phyloP scores from a whole-genome alignment of 2,888 invertebrate species.

The Maniola hyperantus region DNA sequence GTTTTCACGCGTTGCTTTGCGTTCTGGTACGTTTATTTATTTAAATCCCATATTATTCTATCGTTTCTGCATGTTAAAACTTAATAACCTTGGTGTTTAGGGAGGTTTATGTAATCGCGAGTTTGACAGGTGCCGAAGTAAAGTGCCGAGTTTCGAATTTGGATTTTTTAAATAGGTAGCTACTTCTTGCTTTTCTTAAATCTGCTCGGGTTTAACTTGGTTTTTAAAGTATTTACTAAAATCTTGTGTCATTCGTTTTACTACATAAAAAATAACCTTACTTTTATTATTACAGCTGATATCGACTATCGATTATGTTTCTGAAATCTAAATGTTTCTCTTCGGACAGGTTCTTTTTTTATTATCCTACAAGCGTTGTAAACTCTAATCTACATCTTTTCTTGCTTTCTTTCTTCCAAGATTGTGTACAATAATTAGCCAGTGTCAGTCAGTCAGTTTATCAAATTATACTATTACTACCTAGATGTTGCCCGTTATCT shows the following conservation, averaged over 20 bases:
- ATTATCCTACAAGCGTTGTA: too few relatives aligned
- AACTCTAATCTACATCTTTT: too few relatives aligned
- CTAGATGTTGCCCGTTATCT: too few relatives aligned
- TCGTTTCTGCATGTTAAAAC: conserved; percentile 39
- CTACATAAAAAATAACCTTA: conserved; percentile 29
- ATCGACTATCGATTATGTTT: neutral
- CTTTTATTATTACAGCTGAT: conserved; percentile 21
- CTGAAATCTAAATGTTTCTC: too few relatives aligned
- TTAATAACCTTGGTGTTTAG: conserved; percentile 58
- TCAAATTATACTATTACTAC: too few relatives aligned
- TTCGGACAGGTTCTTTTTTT: too few relatives aligned
- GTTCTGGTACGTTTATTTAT: conserved; percentile 81
- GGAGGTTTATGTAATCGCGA: conserved; percentile 81
- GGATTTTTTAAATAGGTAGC: neutral
- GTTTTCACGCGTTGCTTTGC: conserved; percentile 86
- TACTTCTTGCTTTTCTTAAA: neutral
- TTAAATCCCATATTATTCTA: conserved; percentile 26
- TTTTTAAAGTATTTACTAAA: neutral
- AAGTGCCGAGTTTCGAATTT: conserved; percentile 7
- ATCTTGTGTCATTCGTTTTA: neutral
- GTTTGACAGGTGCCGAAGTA: conserved; percentile 53
- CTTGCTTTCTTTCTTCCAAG: too few relatives aligned
- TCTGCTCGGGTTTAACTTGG: neutral
- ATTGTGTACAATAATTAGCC: too few relatives aligned
- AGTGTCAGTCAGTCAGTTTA: too few relatives aligned